Evolutionary conservation across 2,113 vertebrate species (phyloP).

Genomic region (Dryoscopus gambensis): DNA sequence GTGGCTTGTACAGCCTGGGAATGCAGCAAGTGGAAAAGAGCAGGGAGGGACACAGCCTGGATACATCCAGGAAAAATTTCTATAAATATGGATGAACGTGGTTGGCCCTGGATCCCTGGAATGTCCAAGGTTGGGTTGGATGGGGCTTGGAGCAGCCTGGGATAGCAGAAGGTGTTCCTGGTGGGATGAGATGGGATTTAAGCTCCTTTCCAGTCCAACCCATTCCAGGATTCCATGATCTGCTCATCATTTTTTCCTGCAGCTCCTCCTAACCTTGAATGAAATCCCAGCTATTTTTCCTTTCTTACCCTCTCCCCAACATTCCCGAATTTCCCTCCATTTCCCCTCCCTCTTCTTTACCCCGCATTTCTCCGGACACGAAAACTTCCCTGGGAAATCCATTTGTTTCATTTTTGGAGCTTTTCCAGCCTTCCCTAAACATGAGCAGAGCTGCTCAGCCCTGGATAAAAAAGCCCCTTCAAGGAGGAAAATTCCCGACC

Average conservation of each 20-base stretch:
- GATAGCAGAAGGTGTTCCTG: neutral
- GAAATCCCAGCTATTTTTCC: neutral
- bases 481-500: neutral
- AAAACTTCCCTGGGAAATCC: neutral
- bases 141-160: neutral
- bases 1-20: neutral
- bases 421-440: neutral
- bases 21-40: neutral
- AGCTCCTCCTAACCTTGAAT: neutral
- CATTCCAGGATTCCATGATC: neutral
- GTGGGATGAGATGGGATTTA: neutral
- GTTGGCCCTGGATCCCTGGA: neutral
- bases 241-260: neutral
- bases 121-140: neutral
- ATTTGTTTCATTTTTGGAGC: neutral
- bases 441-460: neutral
- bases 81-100: neutral
- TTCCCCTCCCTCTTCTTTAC: neutral
- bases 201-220: neutral
- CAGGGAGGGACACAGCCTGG: rapidly evolving
- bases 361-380: rapidly evolving
- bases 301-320: neutral
- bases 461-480: neutral
- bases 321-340: neutral
- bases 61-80: neutral